A percentile compares a stretch with the other conserved stretches of the same genome.
phyloP scores from a whole-genome alignment of 2,888 invertebrate genomes.

The Polymixis lichenea region DNA sequence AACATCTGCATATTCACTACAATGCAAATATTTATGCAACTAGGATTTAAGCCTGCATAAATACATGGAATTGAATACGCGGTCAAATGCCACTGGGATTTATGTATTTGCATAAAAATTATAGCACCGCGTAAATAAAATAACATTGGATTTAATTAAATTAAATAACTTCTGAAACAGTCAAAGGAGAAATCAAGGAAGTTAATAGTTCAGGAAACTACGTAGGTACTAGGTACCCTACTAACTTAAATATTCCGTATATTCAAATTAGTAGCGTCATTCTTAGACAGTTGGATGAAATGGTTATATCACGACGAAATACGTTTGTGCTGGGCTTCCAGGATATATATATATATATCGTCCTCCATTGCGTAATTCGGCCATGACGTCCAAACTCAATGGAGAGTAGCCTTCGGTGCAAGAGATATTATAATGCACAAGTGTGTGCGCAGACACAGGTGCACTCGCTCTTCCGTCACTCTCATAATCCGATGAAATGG shows the following conservation, averaged over 20 bases:
- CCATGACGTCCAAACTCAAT: no score
- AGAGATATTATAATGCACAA: no score
- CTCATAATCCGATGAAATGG: no score
- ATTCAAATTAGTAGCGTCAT: not conserved
- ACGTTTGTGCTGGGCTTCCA: not conserved
- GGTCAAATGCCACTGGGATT: slow-evolving; percentile 32
- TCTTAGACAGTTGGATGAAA: not conserved
- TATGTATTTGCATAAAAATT: slow-evolving; percentile 42
- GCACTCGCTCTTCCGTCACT: no score
- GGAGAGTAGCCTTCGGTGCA: no score
- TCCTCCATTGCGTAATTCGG: no score
- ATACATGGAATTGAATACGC: slow-evolving; percentile 23
- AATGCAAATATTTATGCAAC: slow-evolving; percentile 59
- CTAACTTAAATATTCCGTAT: not conserved
- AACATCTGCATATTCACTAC: slow-evolving; percentile 53
- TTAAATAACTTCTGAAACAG: not conserved
- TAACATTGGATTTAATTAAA: not conserved
- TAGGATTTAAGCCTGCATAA: slow-evolving; percentile 46
- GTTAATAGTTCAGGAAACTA: not conserved
- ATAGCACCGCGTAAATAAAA: not conserved
- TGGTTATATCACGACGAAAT: no score
- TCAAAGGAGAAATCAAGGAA: not conserved
- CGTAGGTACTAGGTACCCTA: no score
- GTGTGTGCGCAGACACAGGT: no score
- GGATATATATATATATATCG: no score